A percentile compares a stretch with the other conserved stretches of the same genome.
Evolutionary conservation across 1,140 invertebrate species (phyloP).

Genomic region (Goniozus legneri): DNA sequence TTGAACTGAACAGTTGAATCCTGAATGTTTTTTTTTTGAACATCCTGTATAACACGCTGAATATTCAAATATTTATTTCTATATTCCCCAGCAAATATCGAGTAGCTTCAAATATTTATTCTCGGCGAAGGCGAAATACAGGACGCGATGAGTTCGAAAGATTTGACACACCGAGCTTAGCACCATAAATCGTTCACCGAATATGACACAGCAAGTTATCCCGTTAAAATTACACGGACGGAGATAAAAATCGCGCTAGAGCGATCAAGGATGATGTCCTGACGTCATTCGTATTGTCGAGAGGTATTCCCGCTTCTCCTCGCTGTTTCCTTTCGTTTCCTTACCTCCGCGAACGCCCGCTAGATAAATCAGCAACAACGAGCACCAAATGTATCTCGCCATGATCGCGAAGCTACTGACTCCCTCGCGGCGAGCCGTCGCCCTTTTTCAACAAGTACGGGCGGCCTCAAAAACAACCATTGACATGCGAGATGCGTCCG

Average conservation of each 20-base stretch:
- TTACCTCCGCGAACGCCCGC: constrained; percentile 19
- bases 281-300: not conserved
- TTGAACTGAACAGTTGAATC: too few species aligned
- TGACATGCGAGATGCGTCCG: constrained; percentile 40
- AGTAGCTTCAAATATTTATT: too few species aligned
- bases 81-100: too few species aligned
- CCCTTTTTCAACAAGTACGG: constrained; percentile 50
- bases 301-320: constrained; percentile 13
- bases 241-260: not conserved
- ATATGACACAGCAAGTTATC: constrained; percentile 9
- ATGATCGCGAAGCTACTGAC: constrained; percentile 43
- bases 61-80: too few species aligned
- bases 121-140: too few species aligned
- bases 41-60: too few species aligned
- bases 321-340: too few species aligned
- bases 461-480: constrained; percentile 47
- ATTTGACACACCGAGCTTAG: not conserved
- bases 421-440: constrained; percentile 18
- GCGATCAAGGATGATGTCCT: not conserved
- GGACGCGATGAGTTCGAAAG: not conserved
- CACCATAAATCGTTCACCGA: constrained; percentile 3
- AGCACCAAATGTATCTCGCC: constrained; percentile 25
- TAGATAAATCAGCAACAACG: constrained; percentile 18
- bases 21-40: too few species aligned
- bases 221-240: constrained; percentile 6